Percentiles rank a stretch among this genome's conserved stretches.
Evolutionary conservation across 2,888 invertebrate genomes (phyloP).

Genomic region (Sarcophaga variegata): DNA sequence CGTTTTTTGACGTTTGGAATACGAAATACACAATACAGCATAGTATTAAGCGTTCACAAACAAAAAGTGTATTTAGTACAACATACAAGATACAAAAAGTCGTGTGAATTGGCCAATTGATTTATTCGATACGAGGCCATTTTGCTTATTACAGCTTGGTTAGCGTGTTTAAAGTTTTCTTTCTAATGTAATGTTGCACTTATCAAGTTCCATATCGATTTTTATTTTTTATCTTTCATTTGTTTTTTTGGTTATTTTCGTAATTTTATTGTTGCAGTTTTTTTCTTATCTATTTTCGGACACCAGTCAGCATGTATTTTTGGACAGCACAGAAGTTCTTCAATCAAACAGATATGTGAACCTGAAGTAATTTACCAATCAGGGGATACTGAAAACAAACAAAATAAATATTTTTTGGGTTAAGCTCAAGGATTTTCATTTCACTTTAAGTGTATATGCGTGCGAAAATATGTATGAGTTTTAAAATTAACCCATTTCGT

Average conservation of each 20-base stretch:
- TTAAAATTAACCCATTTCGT: conserved; percentile 37
- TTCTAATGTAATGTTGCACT: no score
- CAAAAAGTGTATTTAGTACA: no score
- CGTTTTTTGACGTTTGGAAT: no score
- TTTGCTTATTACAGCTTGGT: no score
- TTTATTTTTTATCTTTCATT: conserved; percentile 21
- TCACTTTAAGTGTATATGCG: neutral
- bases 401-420: conserved; percentile 45
- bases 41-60: no score
- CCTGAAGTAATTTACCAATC: conserved; percentile 67
- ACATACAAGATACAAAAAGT: no score
- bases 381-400: conserved; percentile 40
- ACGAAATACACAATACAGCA: no score
- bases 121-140: no score
- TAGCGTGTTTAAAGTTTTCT: no score
- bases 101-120: no score
- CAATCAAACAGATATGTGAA: conserved; percentile 65
- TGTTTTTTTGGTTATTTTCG: neutral
- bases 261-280: neutral
- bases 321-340: conserved; percentile 24
- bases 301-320: neutral
- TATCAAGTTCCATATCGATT: conserved; percentile 2
- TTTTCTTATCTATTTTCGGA: neutral
- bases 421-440: conserved; percentile 58
- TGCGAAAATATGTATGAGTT: no score